Base-by-base conservation (phyloP, 1,140 invertebrate genomes). In the Augochlora pura region DNA sequence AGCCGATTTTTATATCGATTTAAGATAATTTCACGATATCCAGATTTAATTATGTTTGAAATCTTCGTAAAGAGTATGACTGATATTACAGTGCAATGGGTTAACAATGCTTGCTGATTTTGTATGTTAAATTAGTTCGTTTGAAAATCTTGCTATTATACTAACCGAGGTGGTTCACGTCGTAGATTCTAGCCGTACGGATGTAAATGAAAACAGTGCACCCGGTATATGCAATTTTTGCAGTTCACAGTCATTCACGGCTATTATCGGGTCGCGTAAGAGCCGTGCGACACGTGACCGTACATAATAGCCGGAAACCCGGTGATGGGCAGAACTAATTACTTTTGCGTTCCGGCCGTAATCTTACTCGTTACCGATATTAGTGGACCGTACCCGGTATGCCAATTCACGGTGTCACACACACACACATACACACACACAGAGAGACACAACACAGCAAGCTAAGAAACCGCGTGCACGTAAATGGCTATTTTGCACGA, bases 321-420 rank as follows among this genome's bases (percentile, higher is more conserved):
- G 65, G 21, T 73, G 83, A 85, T 84, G 77, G 82, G 64, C 77
- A 77, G 68, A 80, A 85, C 83, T 85, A 85, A 85, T 85, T 85
- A 84, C 82, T 65, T 73, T 63, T 68, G n/a, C 82, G 82, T 85
- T 77, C 59, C 70, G 59, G 69, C 73, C 63, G 60, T 69, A 65
- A 75, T 10, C 69, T 70, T 68, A 46, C 57, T 52, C 27, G 54
- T 62, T 84, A 72, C 71, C 46, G 63, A 23, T 25, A 54, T 46
- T 16, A 23, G 57, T 32, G 60, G 32, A 54, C 52, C 27, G 49
- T 75, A 59, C 25, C 25, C 23, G 27, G 14, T 18, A 16, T 23
- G 71, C n/a, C 70, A 16, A 63, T 49, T 65, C 49, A 18, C 38
- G n/a, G 57, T 27, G 21, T 10, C 25, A 4, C 25, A 5, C 54